phyloP scores from a whole-genome alignment of 2,113 vertebrate species.

The Morone chrysops region DNA sequence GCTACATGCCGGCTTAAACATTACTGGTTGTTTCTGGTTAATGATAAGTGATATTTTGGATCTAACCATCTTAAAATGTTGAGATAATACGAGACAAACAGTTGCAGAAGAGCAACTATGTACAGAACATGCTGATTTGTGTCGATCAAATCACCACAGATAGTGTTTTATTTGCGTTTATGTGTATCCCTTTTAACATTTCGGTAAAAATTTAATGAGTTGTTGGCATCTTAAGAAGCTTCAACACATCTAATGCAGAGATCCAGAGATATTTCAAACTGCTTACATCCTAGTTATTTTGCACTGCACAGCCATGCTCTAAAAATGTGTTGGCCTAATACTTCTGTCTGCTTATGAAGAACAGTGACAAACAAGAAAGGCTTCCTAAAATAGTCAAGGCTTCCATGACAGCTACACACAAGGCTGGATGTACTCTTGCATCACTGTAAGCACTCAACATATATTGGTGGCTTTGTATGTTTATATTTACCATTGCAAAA shows the following conservation, averaged over 20 bases:
- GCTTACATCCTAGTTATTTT: not conserved
- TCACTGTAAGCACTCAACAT: not conserved
- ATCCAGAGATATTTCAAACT: slow-evolving; percentile 1
- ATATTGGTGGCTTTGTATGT: not conserved
- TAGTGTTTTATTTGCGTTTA: not conserved
- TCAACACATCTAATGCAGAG: not conserved
- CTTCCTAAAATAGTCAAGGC: slow-evolving; percentile 33
- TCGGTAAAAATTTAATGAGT: not conserved
- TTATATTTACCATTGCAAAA: slow-evolving; percentile 80
- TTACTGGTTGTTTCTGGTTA: not conserved
- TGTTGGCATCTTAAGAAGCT: not conserved
- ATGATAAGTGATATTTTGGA: not conserved
- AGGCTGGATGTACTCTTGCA: not conserved
- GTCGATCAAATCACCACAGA: not conserved
- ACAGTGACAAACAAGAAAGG: slow-evolving; percentile 24
- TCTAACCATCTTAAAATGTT: not conserved
- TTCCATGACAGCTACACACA: slow-evolving; percentile 11
- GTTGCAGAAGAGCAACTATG: slow-evolving; percentile 2
- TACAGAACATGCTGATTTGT: not conserved
- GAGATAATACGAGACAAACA: slow-evolving; percentile 14
- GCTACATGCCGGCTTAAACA: not conserved
- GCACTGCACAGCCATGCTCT: not conserved
- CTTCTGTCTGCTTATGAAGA: not conserved
- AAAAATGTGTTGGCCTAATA: not conserved
- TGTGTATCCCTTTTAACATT: not conserved